Evolutionary conservation across 2,113 vertebrate species (phyloP).

Genomic region (Chiloscyllium plagiosum): DNA sequence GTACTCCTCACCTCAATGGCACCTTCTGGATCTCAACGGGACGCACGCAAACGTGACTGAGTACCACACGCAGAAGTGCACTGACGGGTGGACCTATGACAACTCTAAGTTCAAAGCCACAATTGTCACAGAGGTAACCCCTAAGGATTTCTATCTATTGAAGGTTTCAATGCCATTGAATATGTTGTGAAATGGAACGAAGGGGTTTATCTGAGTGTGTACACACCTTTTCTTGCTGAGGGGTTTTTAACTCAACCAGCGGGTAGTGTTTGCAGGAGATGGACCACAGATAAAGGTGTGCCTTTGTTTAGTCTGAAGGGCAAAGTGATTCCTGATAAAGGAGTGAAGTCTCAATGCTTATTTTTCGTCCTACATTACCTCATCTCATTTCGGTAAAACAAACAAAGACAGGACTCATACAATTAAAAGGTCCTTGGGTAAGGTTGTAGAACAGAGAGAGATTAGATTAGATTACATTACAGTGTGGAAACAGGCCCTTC

Average conservation of each 20-base stretch:
- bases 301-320: neutral
- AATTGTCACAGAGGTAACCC: neutral
- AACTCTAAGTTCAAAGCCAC: constrained; percentile 19
- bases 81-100: constrained; percentile 52
- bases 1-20: constrained; percentile 42
- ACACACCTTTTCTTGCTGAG: neutral
- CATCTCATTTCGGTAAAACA: neutral
- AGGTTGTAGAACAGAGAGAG: no score
- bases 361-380: neutral
- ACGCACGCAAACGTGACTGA: constrained; percentile 39
- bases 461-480: no score
- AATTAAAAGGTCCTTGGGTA: no score
- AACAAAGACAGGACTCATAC: no score
- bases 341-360: neutral
- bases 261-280: neutral
- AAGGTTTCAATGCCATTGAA: no score
- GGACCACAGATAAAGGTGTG: neutral
- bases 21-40: neutral
- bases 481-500: no score
- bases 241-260: neutral
- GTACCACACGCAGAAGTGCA: constrained; percentile 44
- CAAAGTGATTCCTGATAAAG: neutral
- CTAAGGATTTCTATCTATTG: no score
- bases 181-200: no score
- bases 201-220: neutral